Evolutionary conservation across 2,113 vertebrate species (phyloP).

Genomic region (Cervus canadensis): DNA sequence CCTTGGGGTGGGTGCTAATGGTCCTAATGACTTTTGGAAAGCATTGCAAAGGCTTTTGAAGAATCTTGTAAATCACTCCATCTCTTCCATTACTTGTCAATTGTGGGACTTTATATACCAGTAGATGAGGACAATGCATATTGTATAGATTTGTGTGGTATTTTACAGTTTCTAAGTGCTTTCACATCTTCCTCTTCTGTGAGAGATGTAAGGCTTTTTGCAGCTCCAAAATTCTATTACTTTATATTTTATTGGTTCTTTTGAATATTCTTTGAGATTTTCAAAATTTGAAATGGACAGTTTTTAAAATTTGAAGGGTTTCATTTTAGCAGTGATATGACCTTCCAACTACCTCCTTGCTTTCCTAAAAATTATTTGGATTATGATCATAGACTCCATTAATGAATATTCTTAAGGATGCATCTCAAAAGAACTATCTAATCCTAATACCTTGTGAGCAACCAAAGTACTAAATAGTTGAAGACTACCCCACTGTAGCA

Average conservation of each 20-base stretch:
- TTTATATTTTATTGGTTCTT: constrained; percentile 7
- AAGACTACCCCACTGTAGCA: not conserved
- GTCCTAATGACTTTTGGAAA: constrained; percentile 24
- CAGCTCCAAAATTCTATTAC: not conserved
- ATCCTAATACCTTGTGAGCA: not conserved
- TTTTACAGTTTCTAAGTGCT: not conserved
- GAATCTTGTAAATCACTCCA: not conserved
- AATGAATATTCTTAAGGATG: not conserved
- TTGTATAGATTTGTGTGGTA: not conserved
- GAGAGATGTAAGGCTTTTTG: not conserved
- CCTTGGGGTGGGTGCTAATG: not conserved
- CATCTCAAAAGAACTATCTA: not conserved
- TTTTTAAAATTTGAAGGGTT: not conserved
- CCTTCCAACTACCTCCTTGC: not conserved
- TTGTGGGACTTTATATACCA: not conserved
- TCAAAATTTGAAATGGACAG: not conserved
- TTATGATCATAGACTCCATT: not conserved
- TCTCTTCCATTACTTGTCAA: not conserved
- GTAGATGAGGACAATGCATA: not conserved
- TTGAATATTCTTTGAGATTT: not conserved
- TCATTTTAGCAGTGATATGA: not conserved
- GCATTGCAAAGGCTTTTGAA: not conserved
- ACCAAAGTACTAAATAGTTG: not conserved
- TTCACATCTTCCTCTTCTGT: not conserved
- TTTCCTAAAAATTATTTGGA: constrained; percentile 13